Conservation (phyloP, 1,140 invertebrate genomes). For the Trigoniulus corallinus region DNA sequence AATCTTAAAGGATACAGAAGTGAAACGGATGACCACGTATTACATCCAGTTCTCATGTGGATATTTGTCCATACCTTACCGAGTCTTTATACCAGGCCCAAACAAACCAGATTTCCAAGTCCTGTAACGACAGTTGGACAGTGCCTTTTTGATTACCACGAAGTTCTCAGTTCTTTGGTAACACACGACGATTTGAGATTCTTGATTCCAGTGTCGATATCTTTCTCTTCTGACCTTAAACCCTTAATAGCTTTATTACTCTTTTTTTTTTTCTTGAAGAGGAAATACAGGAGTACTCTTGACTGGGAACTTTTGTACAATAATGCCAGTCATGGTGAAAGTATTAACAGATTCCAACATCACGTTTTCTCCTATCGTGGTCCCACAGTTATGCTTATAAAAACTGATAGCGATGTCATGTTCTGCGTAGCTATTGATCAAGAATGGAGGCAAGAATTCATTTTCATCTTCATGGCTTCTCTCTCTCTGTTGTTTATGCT, state of each 20-base stretch:
- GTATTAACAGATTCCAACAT: conserved; percentile 43
- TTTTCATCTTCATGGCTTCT: too few species aligned
- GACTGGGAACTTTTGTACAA: background rate
- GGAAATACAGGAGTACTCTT: background rate
- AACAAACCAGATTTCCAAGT: background rate
- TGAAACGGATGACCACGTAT: background rate
- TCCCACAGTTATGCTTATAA: conserved; percentile 59
- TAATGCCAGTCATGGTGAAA: background rate
- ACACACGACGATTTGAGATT: too few species aligned
- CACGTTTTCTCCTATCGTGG: conserved; percentile 72
- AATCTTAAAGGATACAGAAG: background rate
- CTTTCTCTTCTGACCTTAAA: too few species aligned
- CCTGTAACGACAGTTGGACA: background rate
- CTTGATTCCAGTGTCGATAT: too few species aligned
- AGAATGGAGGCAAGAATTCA: conserved; percentile 70
- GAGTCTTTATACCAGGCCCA: background rate
- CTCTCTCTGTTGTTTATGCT: too few species aligned
- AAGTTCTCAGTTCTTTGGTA: background rate
- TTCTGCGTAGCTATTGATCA: conserved; percentile 58
- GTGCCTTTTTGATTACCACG: background rate
- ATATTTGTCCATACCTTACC: background rate
- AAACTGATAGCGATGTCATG: conserved; percentile 42
- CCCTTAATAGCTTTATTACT: too few species aligned
- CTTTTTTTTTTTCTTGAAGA: too few species aligned
- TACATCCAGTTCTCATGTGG: background rate